Evolutionary conservation across 1,140 invertebrate genomes (phyloP).

Genomic region (Trissolcus basalis): DNA sequence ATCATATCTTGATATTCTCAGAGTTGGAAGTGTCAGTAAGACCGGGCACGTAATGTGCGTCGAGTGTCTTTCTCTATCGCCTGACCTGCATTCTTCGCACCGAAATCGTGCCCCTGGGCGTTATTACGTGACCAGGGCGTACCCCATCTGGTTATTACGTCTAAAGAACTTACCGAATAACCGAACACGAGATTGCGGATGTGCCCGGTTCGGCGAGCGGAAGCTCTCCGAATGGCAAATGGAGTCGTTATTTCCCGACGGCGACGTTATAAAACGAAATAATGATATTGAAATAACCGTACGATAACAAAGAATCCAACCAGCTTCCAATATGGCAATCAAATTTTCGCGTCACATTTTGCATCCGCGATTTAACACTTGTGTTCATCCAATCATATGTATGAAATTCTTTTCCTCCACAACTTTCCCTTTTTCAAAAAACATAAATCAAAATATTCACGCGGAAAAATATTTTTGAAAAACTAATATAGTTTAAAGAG

Average conservation of each 20-base stretch:
- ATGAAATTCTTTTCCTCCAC: too few species aligned
- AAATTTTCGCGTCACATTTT: constrained; percentile 8
- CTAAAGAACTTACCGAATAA: constrained; percentile 55
- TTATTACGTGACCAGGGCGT: constrained; percentile 52
- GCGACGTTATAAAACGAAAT: constrained; percentile 29
- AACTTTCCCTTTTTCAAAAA: too few species aligned
- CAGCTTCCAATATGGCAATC: constrained; percentile 6
- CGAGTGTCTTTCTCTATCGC: constrained; percentile 31
- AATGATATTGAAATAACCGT: constrained; percentile 50
- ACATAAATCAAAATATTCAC: too few species aligned
- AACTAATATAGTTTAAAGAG: too few species aligned
- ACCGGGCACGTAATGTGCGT: constrained; percentile 51
- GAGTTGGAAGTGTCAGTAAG: constrained; percentile 36
- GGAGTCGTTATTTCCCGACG: constrained; percentile 28
- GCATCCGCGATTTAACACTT: neutral
- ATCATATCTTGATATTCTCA: constrained; percentile 40
- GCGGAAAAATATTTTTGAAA: too few species aligned
- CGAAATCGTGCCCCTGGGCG: constrained; percentile 41
- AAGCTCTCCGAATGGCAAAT: constrained; percentile 41
- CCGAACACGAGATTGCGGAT: constrained; percentile 50
- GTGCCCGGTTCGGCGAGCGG: constrained; percentile 14
- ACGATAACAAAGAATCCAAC: constrained; percentile 20
- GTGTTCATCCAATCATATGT: neutral
- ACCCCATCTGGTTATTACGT: constrained; percentile 44
- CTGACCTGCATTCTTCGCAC: constrained; percentile 48